Evolutionary conservation across 2,797 vertebrate genomes (phyloP), one percentile per base, ranked within the genome.

Genomic region (Muscicapa striata): DNA sequence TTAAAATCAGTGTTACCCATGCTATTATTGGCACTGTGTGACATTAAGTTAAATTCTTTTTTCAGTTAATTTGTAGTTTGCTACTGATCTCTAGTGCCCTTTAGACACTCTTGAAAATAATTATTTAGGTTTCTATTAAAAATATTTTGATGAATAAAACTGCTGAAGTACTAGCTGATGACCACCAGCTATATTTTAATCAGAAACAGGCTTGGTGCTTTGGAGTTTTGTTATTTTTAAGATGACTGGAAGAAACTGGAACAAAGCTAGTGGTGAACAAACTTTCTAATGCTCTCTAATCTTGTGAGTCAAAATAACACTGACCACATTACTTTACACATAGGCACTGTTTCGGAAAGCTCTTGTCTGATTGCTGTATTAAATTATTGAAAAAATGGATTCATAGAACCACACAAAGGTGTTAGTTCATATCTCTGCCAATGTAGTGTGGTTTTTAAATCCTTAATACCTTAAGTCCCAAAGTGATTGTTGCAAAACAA

Each of bases 91-190:
- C 87, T 83, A 89, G 87, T 87, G 63, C 84, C 69, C 77, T 94
- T 93, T 91, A 93, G 89, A 94, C 61, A 95, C 46, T 69, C 59
- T 97, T 97, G 55, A 93, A 95, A 97, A 96, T 90, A 54, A 91
- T 95, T 82, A 69, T 94, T 95, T 92, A 61, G 62, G 57, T 23
- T 5, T 57, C 36, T 87, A 58, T 95, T 97, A 95, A 93, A 93
- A 97, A 93, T 92, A 96, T 89, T 97, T 94, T 95, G 89, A 95
- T 94, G 73, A 96, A 83, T 80, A 77, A 84, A 76, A 13, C 45
- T 40, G 14, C 86, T 87, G 38, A 96, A 97, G 48, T 69, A 57
- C 46, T 88, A 85, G 38, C 32, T 78, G 68, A 84, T 95, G 93
- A 91, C 91, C 91, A 97, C 51, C 30, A 94, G 90, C 54, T 92